Base-by-base conservation (phyloP, 2,797 vertebrate species). In the Sebastes diploproa region DNA sequence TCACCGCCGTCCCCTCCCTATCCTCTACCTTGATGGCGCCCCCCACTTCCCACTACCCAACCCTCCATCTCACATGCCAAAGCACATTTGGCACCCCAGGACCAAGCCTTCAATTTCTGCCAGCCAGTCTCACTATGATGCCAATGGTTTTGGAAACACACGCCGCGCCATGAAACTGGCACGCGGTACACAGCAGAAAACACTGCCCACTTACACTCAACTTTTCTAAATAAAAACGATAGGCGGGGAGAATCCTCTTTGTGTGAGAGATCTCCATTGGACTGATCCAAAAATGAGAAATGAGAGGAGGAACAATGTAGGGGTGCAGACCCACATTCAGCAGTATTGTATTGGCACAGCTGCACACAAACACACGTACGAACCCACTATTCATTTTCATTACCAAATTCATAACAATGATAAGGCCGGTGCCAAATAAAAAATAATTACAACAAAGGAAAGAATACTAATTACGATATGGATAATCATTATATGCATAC, bases 401-500 rank as follows among this genome's bases (percentile, higher is more conserved):
- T 81, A 84, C 80, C 59, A 78, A 88, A 91, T 91, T 91, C 74
- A 89, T 64, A 84, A 92, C 76, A 91, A 85, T 77, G 81, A 90
- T 88, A 87, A 89, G 81, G 62, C 77, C 71, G 9, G 79, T 23
- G 82, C 86, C 81, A 92, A 91, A 87, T 87, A 84, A 89, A 91
- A 92, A 94, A 92, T 87, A 92, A 94, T 92, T 89, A 91, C 81
- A 84, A 88, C 88, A 90, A 93, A 88, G 87, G 85, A 88, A 88
- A 83, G 88, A 88, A 91, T 91, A 90, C 89, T 90, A 93, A 95
- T 93, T 89, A 85, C 80, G 90, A 88, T 89, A 85, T 85, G 90
- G 92, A 89, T 89, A 93, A 93, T 94, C 85, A 91, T 90, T 92
- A 85, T 87, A 85, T 85, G 90, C 86, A 88, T 86, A 91, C 84